Evolutionary conservation across 2,113 vertebrate genomes (phyloP).

Genomic region (Monopterus albus): DNA sequence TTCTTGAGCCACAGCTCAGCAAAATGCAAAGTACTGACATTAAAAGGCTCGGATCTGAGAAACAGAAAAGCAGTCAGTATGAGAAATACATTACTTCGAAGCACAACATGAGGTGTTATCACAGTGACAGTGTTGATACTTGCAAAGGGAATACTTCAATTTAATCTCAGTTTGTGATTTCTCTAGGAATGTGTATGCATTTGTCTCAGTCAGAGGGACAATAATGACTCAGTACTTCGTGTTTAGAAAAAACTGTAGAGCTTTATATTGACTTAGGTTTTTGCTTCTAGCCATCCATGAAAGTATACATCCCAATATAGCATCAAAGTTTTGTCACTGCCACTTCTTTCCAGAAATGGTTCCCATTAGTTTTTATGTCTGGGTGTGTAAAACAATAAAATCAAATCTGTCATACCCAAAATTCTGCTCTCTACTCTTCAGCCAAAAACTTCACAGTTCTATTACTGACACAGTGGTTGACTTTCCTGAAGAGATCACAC

Average conservation of each 20-base stretch:
- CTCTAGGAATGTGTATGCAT: background rate
- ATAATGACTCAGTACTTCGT: background rate
- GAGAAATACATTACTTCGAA: background rate
- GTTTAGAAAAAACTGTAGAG: background rate
- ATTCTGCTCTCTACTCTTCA: too few relatives aligned
- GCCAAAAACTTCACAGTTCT: too few relatives aligned
- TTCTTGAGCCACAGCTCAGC: slow-evolving; percentile 13
- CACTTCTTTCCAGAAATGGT: background rate
- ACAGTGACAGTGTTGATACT: background rate
- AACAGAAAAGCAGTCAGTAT: background rate
- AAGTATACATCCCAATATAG: background rate
- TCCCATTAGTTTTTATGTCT: too few relatives aligned
- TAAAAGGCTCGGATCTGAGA: background rate
- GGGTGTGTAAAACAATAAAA: too few relatives aligned
- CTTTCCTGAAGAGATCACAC: too few relatives aligned
- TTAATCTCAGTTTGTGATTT: too few relatives aligned
- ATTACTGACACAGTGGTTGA: too few relatives aligned
- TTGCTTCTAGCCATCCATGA: too few relatives aligned
- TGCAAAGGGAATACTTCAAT: background rate
- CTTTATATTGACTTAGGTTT: background rate
- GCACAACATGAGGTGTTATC: background rate
- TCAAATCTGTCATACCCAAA: too few relatives aligned
- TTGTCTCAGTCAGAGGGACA: background rate
- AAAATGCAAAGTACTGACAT: slow-evolving; percentile 2
- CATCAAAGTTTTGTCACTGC: background rate